phyloP scores from a whole-genome alignment of 1,140 invertebrate genomes.

The Saccostrea echinata region DNA sequence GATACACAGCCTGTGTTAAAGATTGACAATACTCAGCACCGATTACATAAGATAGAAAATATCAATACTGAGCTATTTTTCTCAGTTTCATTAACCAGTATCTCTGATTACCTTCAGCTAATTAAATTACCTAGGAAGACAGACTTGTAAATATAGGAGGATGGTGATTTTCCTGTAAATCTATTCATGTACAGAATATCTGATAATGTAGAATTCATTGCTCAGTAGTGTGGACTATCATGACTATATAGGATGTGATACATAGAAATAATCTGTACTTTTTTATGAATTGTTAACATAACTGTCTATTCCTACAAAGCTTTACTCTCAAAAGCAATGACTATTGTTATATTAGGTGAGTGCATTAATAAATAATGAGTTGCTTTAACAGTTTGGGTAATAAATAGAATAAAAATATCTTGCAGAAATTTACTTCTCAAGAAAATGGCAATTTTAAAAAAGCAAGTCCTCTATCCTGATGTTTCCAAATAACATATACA shows the following conservation, averaged over 20 bases:
- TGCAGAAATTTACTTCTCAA: too few relatives aligned
- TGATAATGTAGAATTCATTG: not conserved
- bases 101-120: slow-evolving; percentile 3
- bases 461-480: too few relatives aligned
- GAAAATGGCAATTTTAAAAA: too few relatives aligned
- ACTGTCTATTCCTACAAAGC: too few relatives aligned
- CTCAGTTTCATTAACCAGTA: not conserved
- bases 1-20: not conserved
- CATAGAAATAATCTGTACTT: too few relatives aligned
- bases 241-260: not conserved
- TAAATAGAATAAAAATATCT: too few relatives aligned
- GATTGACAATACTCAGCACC: not conserved
- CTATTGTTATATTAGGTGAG: too few relatives aligned
- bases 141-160: not conserved
- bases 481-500: too few relatives aligned
- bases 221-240: not conserved
- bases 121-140: not conserved
- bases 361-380: too few relatives aligned
- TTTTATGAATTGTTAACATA: too few relatives aligned
- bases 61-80: slow-evolving; percentile 1
- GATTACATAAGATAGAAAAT: not conserved
- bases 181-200: not conserved
- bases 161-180: not conserved
- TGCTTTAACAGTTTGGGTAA: too few relatives aligned
- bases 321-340: too few relatives aligned